Evolutionary conservation across 1,140 invertebrate genomes (phyloP), one percentile per base, ranked within the genome.

Genomic region (Heterodera schachtii): DNA sequence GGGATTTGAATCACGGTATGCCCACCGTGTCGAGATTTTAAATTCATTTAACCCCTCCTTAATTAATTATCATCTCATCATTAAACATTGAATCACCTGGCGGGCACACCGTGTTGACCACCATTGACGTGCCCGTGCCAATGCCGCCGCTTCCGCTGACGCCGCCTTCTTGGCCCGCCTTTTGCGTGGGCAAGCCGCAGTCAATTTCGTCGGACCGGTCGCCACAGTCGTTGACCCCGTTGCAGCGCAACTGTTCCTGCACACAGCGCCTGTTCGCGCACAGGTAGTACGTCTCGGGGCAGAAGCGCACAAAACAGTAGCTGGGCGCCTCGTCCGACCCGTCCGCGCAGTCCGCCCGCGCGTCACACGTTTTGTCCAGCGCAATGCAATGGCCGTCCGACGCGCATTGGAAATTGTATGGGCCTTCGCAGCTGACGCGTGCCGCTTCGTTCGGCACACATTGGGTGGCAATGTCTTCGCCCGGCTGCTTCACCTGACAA

Each of bases 341-440:
- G 90, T 99, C 97, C 19, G 93, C 93, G 89, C 97, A 99, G 83
- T 95, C 94, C 90, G 98, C 98, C 90, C 97, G 96, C 83, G 93
- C 90, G 0, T 92, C 90, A 85, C 96, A 98, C 0, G 94, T 95
- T 3, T 94, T 81, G 81, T 88, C 90, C 19, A 85, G 82, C 0
- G 89, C 85, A 7, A 91, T 87, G 82, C 91, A 91, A 41, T 77
- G 66, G 13, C 88, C 92, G 86, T 96, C 96, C 80, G 94, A 94
- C 52, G 47, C 81, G 75, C 88, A 90, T 64, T 86, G 85, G 83
- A 90, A 90, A 78, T 90, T 89, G 83, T 89, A 90, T 5, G 87
- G 88, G 7, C 86, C 83, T 47, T 89, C 82, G 77, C 88, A 90
- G 67, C 75, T 79, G 80, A 92, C 0, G 95, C 94, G 87, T 95